Evolutionary conservation across 2,113 vertebrate species (phyloP), one percentile per base, ranked within the genome.

Genomic region (Sprattus sprattus): DNA sequence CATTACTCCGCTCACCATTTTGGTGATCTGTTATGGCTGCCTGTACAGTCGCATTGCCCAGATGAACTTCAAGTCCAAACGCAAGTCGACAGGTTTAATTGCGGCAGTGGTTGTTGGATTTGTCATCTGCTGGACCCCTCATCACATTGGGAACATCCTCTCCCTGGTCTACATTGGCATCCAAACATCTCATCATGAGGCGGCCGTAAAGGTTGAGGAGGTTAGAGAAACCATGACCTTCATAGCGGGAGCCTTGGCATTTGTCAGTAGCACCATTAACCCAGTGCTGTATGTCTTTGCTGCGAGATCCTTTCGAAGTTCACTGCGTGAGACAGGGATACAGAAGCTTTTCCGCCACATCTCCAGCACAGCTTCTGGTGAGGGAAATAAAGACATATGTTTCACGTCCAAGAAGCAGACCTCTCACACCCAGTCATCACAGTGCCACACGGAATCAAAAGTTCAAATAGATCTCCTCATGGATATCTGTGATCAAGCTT

Each of bases 231-330:
- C 90, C 80, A 94, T 94, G 89, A 1, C 52, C 16, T 90, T 94
- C 13, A 87, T 96, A 0, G 87, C 95, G 0, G 95, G 94, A 50
- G 94, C 95, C 45, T 89, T 96, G 90, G 93, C 88, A 45, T 96
- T 96, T 84, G 91, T 95, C 83, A 95, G 95, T 88, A 96, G 94
- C 91, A 93, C 93, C 0, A 75, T 93, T 3, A 96, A 96, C 88
- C 95, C 95, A 1, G 86, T 96, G 28, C 92, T 96, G 64, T 96
- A 96, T 85, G 92, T 95, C 84, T 95, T 94, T n/a, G 95, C 94
- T 0, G 94, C 95, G 0, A 94, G 93, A 44, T 91, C 93, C 6
- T 96, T 96, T 89, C 92, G 94, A 52, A 93, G 88, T 64, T 95
- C 94, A 0, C 60, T 95, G 67, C 83, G 89, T 4, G 94, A 95